Evolutionary conservation across 2,888 invertebrate genomes (phyloP).

Genomic region (Neria commutata): DNA sequence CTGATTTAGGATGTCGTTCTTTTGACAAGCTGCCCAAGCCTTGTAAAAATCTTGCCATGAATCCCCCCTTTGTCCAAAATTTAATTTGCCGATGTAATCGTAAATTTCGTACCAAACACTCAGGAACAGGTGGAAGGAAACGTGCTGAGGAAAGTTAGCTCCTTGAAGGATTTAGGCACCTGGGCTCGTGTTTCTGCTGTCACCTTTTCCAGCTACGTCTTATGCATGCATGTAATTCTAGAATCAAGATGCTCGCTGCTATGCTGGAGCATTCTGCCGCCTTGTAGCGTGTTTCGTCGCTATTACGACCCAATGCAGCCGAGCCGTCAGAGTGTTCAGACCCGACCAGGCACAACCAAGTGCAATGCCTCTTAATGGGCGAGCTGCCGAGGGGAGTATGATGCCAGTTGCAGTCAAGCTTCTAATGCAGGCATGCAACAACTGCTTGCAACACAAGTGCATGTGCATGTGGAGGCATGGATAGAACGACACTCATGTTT

Average conservation of each 20-base stretch:
- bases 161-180: too few relatives aligned
- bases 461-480: not conserved
- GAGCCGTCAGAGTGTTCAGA: not conserved
- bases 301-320: conserved; percentile 20
- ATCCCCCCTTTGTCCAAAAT: too few relatives aligned
- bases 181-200: too few relatives aligned
- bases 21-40: too few relatives aligned
- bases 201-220: too few relatives aligned
- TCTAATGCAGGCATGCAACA: conserved; percentile 9
- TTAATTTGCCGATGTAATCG: too few relatives aligned
- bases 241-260: not conserved
- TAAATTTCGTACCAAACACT: too few relatives aligned
- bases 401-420: conserved; percentile 3
- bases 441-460: too few relatives aligned
- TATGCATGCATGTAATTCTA: conserved; percentile 5
- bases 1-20: too few relatives aligned
- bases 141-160: too few relatives aligned
- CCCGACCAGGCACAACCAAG: not conserved
- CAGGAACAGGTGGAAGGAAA: too few relatives aligned
- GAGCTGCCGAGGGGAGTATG: not conserved
- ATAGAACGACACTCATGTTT: not conserved
- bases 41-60: too few relatives aligned
- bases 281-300: conserved; percentile 25
- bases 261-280: not conserved
- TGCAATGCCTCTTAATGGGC: not conserved